phyloP scores from a whole-genome alignment of 2,113 vertebrate species.

The Mormyrus lacerda region DNA sequence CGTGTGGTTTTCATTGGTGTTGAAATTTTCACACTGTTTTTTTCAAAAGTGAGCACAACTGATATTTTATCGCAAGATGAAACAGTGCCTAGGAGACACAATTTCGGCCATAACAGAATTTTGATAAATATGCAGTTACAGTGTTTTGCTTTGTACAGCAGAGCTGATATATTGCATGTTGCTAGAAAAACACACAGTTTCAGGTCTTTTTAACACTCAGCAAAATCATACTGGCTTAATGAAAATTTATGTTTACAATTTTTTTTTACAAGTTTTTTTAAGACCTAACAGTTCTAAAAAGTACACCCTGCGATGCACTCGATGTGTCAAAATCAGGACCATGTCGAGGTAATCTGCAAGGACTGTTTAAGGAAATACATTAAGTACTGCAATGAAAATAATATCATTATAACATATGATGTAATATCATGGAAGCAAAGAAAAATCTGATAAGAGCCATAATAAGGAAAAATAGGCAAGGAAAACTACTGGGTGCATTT shows the following conservation, averaged over 20 bases:
- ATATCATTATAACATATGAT: neutral
- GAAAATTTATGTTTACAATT: neutral
- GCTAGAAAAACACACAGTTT: neutral
- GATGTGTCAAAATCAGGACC: neutral
- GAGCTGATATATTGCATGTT: neutral
- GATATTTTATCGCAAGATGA: neutral
- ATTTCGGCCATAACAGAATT: neutral
- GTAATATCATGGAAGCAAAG: neutral
- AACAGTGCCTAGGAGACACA: neutral
- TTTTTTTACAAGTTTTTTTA: neutral
- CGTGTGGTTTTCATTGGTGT: neutral
- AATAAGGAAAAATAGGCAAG: neutral
- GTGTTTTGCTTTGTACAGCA: neutral
- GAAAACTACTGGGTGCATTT: neutral
- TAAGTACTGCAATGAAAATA: neutral
- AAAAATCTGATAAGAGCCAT: neutral
- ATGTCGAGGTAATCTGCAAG: neutral
- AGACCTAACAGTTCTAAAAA: neutral
- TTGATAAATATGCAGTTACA: neutral
- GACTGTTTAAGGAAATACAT: neutral
- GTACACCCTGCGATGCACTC: neutral
- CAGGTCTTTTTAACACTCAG: neutral
- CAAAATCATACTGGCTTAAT: neutral
- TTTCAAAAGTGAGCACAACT: neutral
- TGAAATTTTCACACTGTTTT: neutral